Evolutionary conservation across 2,888 invertebrate species (phyloP).

Genomic region (Drosophila emarginata): DNA sequence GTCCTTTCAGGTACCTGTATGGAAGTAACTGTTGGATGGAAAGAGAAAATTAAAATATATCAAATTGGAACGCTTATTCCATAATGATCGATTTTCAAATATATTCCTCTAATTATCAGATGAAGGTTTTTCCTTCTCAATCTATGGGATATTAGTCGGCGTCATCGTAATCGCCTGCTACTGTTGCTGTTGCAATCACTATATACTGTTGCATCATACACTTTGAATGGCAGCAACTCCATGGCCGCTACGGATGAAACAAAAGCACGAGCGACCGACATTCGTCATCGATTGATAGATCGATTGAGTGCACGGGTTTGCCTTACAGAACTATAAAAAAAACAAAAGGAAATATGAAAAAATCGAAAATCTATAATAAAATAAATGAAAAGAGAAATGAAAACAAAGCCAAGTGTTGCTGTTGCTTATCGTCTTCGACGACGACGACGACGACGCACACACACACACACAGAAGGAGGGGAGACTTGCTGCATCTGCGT

Average conservation of each 20-base stretch:
- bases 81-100: too few species aligned
- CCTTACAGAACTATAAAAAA: background rate
- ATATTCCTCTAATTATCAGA: too few species aligned
- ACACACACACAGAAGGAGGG: background rate
- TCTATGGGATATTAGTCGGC: background rate
- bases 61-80: too few species aligned
- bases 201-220: conserved; percentile 70
- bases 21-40: too few species aligned
- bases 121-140: background rate
- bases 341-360: background rate
- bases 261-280: conserved; percentile 35
- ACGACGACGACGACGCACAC: background rate
- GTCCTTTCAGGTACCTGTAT: too few species aligned
- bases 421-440: conserved; percentile 3
- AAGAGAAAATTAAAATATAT: too few species aligned
- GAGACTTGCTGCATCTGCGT: background rate
- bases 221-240: conserved; percentile 16
- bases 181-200: conserved; percentile 57
- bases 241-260: conserved; percentile 49
- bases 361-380: background rate
- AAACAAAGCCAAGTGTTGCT: conserved; percentile 1
- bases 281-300: conserved; percentile 51
- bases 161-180: conserved; percentile 17
- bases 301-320: conserved; percentile 47
- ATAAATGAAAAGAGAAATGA: conserved; percentile 15